These are phyloP conservation scores for Brachionus koreanus DNA, from an alignment of 1,140 invertebrate genomes.

Conservation along the genomic window DNA sequence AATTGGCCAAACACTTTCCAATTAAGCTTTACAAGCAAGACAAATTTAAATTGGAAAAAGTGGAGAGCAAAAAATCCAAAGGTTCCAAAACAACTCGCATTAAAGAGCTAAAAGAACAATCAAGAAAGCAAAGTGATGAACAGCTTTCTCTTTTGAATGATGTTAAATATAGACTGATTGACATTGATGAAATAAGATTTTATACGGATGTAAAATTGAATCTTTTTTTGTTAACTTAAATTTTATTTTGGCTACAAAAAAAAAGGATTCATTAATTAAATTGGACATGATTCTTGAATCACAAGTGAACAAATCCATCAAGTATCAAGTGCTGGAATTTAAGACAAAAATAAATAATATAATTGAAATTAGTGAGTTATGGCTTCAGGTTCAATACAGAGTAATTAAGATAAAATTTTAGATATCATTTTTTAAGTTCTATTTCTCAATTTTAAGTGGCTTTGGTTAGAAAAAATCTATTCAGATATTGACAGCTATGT, in stretches of 20 bases:
- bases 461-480: slow-evolving; percentile 18
- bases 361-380: slow-evolving; percentile 3
- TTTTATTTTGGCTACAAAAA: neutral
- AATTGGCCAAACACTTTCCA: slow-evolving; percentile 58
- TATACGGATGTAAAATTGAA: slow-evolving; percentile 34
- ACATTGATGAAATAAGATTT: slow-evolving; percentile 56
- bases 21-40: slow-evolving; percentile 23
- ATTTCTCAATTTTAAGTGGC: neutral
- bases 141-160: neutral
- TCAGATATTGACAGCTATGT: neutral
- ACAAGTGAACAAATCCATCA: slow-evolving; percentile 1
- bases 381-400: slow-evolving; percentile 10
- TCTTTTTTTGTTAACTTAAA: neutral
- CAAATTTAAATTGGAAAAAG: neutral
- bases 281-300: slow-evolving; percentile 18
- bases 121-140: slow-evolving; percentile 47
- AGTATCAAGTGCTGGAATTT: neutral
- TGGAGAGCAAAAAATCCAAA: neutral
- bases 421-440: neutral
- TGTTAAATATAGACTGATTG: slow-evolving; percentile 51
- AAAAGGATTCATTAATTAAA: slow-evolving; percentile 12
- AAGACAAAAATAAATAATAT: slow-evolving; percentile 31
- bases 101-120: slow-evolving; percentile 49
- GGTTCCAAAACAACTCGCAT: slow-evolving; percentile 51
- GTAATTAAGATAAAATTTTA: neutral